phyloP scores from a whole-genome alignment of 2,888 invertebrate genomes.

The Drosophila setosimentum region DNA sequence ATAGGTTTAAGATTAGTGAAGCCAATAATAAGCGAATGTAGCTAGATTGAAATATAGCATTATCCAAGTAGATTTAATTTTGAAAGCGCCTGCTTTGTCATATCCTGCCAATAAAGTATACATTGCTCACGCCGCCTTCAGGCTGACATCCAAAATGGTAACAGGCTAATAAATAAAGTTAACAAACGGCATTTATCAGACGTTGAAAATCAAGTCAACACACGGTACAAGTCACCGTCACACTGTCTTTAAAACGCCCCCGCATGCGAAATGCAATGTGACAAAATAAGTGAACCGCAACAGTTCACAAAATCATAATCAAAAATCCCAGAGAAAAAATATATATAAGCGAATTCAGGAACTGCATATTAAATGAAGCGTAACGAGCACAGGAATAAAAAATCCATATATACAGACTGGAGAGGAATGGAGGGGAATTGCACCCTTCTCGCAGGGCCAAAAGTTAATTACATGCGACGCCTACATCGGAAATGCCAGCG shows the following conservation, averaged over 20 bases:
- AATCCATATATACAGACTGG: neutral
- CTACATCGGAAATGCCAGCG: constrained; percentile 66
- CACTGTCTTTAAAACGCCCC: constrained; percentile 51
- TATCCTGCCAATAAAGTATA: constrained; percentile 51
- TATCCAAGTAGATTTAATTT: constrained; percentile 45
- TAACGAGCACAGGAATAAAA: constrained; percentile 41
- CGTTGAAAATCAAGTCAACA: constrained; percentile 58
- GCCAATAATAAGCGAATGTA: neutral
- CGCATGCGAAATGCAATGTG: constrained; percentile 53
- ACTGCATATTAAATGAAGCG: constrained; percentile 78
- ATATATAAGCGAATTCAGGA: constrained; percentile 49
- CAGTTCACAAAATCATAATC: constrained; percentile 24
- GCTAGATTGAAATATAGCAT: neutral
- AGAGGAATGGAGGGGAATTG: neutral
- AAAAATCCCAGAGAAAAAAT: constrained; percentile 21
- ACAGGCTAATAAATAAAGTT: constrained; percentile 69
- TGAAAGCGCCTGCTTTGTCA: constrained; percentile 45
- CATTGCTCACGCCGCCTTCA: constrained; percentile 58
- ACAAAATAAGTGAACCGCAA: constrained; percentile 73
- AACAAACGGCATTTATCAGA: constrained; percentile 62
- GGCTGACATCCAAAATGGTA: constrained; percentile 58
- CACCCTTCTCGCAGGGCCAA: constrained; percentile 56
- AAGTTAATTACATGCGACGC: constrained; percentile 75
- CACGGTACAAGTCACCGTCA: constrained; percentile 18
- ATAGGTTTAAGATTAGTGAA: neutral